Evolutionary conservation across 1,140 invertebrate genomes (phyloP), one percentile per base, ranked within the genome.

Genomic region (Megalopta genalis): DNA sequence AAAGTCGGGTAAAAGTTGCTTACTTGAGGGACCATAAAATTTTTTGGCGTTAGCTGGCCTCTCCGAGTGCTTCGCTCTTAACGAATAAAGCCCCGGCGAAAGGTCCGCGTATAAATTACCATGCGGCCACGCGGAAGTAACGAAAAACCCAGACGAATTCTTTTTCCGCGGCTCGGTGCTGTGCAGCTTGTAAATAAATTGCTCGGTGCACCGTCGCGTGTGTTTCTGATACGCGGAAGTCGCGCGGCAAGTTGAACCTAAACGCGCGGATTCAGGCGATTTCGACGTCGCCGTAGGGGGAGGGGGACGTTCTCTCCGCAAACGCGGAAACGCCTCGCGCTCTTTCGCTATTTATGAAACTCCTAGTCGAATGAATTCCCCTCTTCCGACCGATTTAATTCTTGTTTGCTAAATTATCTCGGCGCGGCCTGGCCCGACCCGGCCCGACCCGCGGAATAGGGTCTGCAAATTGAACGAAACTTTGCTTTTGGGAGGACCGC

Each of bases 11-110:
- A 23, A 65, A 23, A 49, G 27, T 62, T 63, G 42, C 46, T 42
- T 16, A 42, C 39, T 14, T 37, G 72, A 62, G 72, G n/a, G 64
- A 63, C 25, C 42, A 42, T 46, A 64, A 69, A 39, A 37, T n/a
- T 77, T 70, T 52, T 69, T 18, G 16, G n/a, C 72, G 32, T 66
- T 46, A 49, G 21, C n/a, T 32, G 1, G 49, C 27, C 27, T 37
- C 60, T n/a, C 25, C 10, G 9, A 74, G 59, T 18, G 42, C 5
- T 42, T 81, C 72, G 78, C 73, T 86, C 81, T 85, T 83, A 82
- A 81, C 63, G 63, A 83, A 84, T 85, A 84, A 82, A 70, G 57
- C 37, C 39, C 54, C 62, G 49, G 49, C 79, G 69, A 83, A 73
- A 87, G 65, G 77, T 82, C 82, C 21, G 37, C 37, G 63, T 42